phyloP scores from a whole-genome alignment of 2,888 invertebrate genomes.

The Dione juno region DNA sequence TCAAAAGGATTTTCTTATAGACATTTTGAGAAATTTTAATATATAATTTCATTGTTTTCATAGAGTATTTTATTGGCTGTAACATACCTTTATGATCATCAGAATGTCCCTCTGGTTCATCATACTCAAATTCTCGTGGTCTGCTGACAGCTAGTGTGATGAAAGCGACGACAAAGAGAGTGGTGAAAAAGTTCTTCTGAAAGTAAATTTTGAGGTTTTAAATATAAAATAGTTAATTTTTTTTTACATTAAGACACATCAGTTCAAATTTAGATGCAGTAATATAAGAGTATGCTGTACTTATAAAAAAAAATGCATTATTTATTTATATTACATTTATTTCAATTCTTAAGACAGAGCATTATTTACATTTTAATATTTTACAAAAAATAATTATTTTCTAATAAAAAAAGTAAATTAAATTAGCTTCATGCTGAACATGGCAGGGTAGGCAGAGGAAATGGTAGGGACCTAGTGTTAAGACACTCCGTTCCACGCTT shows the following conservation, averaged over 20 bases:
- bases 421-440: no score
- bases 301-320: background rate
- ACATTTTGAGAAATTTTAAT: background rate
- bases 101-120: slow-evolving; percentile 59
- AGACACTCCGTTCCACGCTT: no score
- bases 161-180: slow-evolving; percentile 57
- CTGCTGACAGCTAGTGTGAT: slow-evolving; percentile 59
- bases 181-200: slow-evolving; percentile 57
- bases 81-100: slow-evolving; percentile 66
- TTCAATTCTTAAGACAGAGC: background rate
- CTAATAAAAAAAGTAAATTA: no score
- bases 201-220: slow-evolving; percentile 39
- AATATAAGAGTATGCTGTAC: no score
- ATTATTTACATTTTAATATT: background rate
- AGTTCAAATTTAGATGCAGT: no score
- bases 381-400: no score
- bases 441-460: no score
- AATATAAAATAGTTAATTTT: background rate
- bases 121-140: slow-evolving; percentile 75
- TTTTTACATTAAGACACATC: background rate
- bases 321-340: background rate
- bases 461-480: no score
- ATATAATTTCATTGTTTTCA: no score
- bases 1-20: no score
- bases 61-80: background rate